Percentiles rank a stretch among this genome's conserved stretches.
phyloP scores from a whole-genome alignment of 2,113 vertebrate species.

The Diphyllodes magnificus region DNA sequence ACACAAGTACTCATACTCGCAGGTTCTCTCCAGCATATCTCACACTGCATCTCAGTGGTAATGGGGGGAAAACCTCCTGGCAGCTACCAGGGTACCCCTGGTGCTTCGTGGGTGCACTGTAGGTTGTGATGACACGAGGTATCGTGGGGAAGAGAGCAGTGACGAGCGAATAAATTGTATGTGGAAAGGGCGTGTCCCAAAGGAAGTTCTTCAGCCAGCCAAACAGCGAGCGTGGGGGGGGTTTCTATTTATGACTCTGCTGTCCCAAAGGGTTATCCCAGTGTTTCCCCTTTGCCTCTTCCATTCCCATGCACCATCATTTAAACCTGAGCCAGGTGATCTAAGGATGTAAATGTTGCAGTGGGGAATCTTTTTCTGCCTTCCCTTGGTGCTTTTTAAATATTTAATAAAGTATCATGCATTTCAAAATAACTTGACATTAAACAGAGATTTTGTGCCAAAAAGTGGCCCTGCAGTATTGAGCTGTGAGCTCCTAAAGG shows the following conservation, averaged over 20 bases:
- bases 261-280: not conserved
- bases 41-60: not conserved
- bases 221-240: not conserved
- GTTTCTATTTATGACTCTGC: not conserved
- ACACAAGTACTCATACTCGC: not conserved
- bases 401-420: not conserved
- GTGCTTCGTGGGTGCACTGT: not conserved
- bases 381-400: slow-evolving; percentile 4
- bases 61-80: not conserved
- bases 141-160: not conserved
- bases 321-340: not conserved
- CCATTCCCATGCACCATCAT: not conserved
- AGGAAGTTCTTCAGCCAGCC: not conserved
- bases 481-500: not conserved
- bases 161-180: rapidly evolving
- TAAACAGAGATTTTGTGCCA: not conserved
- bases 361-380: not conserved
- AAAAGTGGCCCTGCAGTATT: not conserved
- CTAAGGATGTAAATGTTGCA: not conserved
- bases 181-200: not conserved
- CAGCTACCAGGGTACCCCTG: not conserved
- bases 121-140: not conserved
- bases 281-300: not conserved
- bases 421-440: not conserved
- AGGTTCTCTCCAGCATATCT: not conserved